Conservation (phyloP, 2,888 invertebrate species). For the Idaea dimidiata region DNA sequence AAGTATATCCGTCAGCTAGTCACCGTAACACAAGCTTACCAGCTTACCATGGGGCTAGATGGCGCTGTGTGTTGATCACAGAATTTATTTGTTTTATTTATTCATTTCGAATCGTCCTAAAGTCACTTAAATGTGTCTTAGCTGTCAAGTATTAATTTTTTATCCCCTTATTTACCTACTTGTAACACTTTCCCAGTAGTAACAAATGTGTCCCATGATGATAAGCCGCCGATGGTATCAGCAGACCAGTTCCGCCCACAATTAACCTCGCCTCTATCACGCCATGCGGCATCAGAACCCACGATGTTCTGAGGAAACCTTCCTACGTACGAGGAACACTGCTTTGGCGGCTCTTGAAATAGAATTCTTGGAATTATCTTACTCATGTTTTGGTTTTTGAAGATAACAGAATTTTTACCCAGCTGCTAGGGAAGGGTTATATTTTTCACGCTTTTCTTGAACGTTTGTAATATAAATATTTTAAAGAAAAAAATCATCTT, state of each 20-base stretch:
- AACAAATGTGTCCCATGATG: not conserved
- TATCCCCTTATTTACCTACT: not conserved
- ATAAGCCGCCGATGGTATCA: not conserved
- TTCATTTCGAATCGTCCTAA: too few relatives aligned
- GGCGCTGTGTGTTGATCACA: too few relatives aligned
- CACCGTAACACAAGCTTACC: too few relatives aligned
- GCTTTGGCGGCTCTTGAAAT: not conserved
- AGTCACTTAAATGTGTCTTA: too few relatives aligned
- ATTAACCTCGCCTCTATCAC: not conserved
- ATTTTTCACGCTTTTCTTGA: too few relatives aligned
- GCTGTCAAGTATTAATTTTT: not conserved
- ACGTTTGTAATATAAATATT: too few relatives aligned
- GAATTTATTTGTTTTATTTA: too few relatives aligned
- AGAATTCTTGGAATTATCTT: not conserved
- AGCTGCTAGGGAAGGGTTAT: too few relatives aligned
- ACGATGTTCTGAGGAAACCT: not conserved
- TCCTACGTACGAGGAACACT: not conserved
- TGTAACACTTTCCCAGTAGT: not conserved
- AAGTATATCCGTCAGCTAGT: too few relatives aligned
- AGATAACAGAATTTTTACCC: not conserved
- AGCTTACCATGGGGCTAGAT: too few relatives aligned
- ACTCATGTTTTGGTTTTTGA: not conserved
- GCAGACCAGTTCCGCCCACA: not conserved
- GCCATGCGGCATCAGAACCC: not conserved
- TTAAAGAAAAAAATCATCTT: too few relatives aligned